Evolutionary conservation across 2,888 invertebrate genomes (phyloP), one percentile per base, ranked within the genome.

Genomic region (Eucera pruinosa): DNA sequence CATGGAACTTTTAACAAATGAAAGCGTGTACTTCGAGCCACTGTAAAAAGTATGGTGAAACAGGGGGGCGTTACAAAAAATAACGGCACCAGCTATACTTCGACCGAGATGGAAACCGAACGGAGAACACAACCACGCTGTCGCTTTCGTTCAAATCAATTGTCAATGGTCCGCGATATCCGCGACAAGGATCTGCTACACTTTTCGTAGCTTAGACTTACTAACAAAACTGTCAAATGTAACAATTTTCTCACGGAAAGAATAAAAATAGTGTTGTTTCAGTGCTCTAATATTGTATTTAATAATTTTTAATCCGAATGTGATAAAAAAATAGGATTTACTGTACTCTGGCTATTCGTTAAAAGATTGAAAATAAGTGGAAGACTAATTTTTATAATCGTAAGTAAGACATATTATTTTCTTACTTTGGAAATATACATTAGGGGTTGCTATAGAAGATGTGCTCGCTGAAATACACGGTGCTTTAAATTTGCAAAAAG

Each of bases 121-220:
- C 18, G n/a, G 36, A 36, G 36, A 30, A 6, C 30, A 30, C 7
- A 20, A 18, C 25, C 33, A 7, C 15, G 0, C 39, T 11, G n/a
- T 18, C 9, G 1, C 47, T 66, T 55, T 57, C 58, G 20, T 68
- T 18, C 18, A 20, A 33, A 33, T 45, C 69, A 2, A 43, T 27
- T 2, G 18, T 64, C 52, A 41, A 70, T 30, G 30, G 43, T 55
- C 23, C n/a, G 20, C 36, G 47, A 27, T 15, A 57, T 39, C 11
- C 9, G 6, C n/a, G 9, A 27, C 54, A 6, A 25, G 11, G 23
- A 33, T 43, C 25, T 13, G 20, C 20, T 6, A 27, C 6, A 1
- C 33, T 54, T 47, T 0, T 20, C 15, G 30, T 11, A 2, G 6
- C 2, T 23, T 11, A 23, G 30, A 23, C 30, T 11, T n/a, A 11